Evolutionary conservation across 2,797 vertebrate genomes (phyloP), one percentile per base, ranked within the genome.

Genomic region (Mallotus villosus): DNA sequence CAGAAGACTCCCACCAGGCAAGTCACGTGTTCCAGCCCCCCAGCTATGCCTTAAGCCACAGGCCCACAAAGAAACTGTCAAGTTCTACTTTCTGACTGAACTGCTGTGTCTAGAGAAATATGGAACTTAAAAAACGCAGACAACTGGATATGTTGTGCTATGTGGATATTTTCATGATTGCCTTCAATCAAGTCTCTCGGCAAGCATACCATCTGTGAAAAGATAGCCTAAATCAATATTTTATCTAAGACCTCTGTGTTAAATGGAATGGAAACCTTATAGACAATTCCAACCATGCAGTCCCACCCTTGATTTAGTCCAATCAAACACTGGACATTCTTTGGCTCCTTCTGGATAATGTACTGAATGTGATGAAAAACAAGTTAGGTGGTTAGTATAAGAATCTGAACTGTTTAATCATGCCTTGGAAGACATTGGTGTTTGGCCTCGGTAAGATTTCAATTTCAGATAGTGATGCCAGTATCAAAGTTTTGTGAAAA

Each of bases 1-100:
- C 85, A 0, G 81, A 89, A 3, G 93, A 95, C 0, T 85, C 94
- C 1, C 93, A 94, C 77, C 94, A 94, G 94, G 97, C 90, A 86
- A 90, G 89, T 76, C 82, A 61, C 62, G 68, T 7, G 51, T 55
- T n/a, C 16, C 61, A 19, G 14, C 16, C 16, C 24, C 25, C 16
- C 61, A 32, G 61, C 24, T 24, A 3, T 24, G 58, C 57, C 57
- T 22, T 17, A 51, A 17, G 49, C 16, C 51, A 55, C 51, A 55
- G 51, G 51, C 51, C 51, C 51, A n/a, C 51, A 17, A 3, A 46
- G 9, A 46, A 46, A 55, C 17, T 5, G 51, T 5, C 4, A 55
- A 55, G 51, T 55, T 55, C 51, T 55, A n/a, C 51, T n/a, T 6
- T 55, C 16, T 55, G 51, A 55, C 19, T 17, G 51, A 6, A 17